Base-by-base conservation (phyloP, 1,140 invertebrate species). In the Tyrophagus putrescentiae region DNA sequence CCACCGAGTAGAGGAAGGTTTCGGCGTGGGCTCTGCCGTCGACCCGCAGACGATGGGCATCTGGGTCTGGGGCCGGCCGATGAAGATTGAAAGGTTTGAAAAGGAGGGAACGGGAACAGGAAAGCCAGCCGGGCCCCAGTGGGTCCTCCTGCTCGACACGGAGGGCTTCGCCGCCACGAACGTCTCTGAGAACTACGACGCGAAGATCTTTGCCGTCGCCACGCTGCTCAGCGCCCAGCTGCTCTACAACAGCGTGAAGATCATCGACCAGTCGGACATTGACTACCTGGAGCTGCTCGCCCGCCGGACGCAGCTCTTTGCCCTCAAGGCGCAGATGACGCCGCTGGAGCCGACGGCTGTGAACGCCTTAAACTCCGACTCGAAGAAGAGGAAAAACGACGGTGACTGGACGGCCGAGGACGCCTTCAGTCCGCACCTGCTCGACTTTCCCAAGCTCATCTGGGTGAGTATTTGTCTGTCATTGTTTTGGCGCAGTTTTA, bases 131-230 rank as follows among this genome's bases (percentile, higher is more conserved):
- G 13, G n/a, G 18, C 52, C 44, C 33, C 28, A 56, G 11, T 39
- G 39, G 27, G 53, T 65, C 2, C 34, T 65, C 28, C 65, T 65
- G 56, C 39, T 65, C 16, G 64, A 65, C 45, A 65, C 64, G 25
- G 64, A 65, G 62, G 64, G 65, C 16, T 65, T 65, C 57, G 65
- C 65, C 29, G 64, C 65, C 13, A 65, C 63, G 36, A 65, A 65
- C 48, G 50, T 65, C 18, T 65, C 65, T 13, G 65, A 65, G 61
- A 63, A 59, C 31, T 65, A 65, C 59, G 65, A 65, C 45, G 63
- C 65, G n/a, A 65, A 65, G 57, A 62, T 65, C 6, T 65, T 65
- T 61, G 64, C 65, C 9, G 64, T 65, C 29, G 50, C 65, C 39
- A 65, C 65, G 18, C 36, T 65, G 11, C 25, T 65, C 1, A 63